Evolutionary conservation across 2,113 vertebrate species (phyloP), one percentile per base, ranked within the genome.

Genomic region (Nycticebus coucang): DNA sequence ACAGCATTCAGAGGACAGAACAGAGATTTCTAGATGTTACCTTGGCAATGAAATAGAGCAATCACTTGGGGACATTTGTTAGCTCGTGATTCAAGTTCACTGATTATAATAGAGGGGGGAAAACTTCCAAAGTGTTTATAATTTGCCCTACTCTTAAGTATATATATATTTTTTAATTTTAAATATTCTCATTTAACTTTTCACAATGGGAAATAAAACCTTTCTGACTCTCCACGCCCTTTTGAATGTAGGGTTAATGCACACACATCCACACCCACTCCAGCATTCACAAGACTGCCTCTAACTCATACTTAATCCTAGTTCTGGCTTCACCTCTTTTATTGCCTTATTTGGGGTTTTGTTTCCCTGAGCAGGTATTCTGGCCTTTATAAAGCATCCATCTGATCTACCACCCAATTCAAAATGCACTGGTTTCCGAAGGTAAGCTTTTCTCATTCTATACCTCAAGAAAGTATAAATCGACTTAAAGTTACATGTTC

Each of bases 1-100:
- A 22, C 68, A n/a, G 33, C 77, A 72, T 93, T 93, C 85, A 84
- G 66, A 66, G 91, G 71, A 92, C 66, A 77, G 93, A 89, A 83
- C 21, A 88, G 33, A 85, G 55, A 64, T 82, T 89, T 96, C 68
- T 93, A 87, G 72, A 69, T 55, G 66, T 88, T 92, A 59, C 74
- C 57, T 72, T 87, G 77, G 66, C 69, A 88, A 75, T 82, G 81
- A 85, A 28, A 57, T 28, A 71, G 57, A 95, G 13, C 41, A 78
- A 18, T 74, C 28, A 18, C n/a, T 50, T 55, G 30, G 71, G 53
- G 28, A 11, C 0, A 2, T 64, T 75, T 64, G 53, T 81, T 84
- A 35, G 30, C 33, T 59, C 35, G 28, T 55, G 50, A 94, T 69
- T 79, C 57, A 95, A 60, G 90, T 84, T 81, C 50, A 24, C 45